phyloP scores from a whole-genome alignment of 1,140 invertebrate genomes.

The Zaprionus taronus region DNA sequence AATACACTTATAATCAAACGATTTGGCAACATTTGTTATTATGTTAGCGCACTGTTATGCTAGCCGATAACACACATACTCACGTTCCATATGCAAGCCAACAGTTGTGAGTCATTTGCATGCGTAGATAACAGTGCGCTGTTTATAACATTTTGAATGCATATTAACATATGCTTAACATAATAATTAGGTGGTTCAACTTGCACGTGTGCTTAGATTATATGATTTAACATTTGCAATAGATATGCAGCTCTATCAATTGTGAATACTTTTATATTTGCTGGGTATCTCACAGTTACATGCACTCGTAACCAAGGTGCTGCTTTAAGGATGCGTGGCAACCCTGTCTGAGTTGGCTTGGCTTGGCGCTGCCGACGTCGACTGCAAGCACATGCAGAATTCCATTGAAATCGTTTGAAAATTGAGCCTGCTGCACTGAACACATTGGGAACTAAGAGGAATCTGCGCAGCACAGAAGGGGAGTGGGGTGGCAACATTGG shows the following conservation, averaged over 20 bases:
- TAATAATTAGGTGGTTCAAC: neutral
- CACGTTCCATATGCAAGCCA: neutral
- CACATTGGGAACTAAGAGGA: neutral
- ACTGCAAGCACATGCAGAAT: constrained; percentile 55
- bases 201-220: neutral
- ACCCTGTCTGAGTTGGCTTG: constrained; percentile 53
- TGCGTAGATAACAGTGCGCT: neutral
- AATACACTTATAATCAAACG: neutral
- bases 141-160: neutral
- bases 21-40: neutral
- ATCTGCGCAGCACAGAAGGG: neutral
- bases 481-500: constrained; percentile 9
- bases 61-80: neutral
- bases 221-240: neutral
- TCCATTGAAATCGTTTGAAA: constrained; percentile 81
- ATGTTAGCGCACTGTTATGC: neutral
- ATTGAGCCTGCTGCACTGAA: constrained; percentile 60
- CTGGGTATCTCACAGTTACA: neutral
- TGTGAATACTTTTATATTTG: neutral
- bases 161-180: neutral
- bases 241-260: neutral
- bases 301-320: constrained; percentile 31
- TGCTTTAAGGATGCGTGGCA: constrained; percentile 18
- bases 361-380: constrained; percentile 43
- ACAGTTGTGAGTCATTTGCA: neutral